Base-by-base conservation (phyloP, 1,140 invertebrate genomes). In the Procambarus virginalis region DNA sequence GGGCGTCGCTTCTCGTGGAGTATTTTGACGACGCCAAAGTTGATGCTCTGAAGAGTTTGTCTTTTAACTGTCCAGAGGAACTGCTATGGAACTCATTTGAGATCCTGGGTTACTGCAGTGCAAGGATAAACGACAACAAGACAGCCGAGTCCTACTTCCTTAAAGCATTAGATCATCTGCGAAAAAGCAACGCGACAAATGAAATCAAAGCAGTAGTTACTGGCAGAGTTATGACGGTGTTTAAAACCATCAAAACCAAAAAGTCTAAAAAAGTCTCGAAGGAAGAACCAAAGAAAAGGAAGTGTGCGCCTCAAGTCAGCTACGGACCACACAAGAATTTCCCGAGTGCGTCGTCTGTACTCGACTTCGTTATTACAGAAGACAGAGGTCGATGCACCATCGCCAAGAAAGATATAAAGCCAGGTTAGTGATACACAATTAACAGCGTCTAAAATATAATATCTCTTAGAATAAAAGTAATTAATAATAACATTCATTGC, bases 331-430 rank as follows among this genome's bases (percentile, higher is more conserved):
- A 92, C 75, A 70, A 84, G 70, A 55, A 14, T 68, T 86, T 92
- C 48, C 60, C 81, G 9, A 75, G 84, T 20, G 91, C 90, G 3
- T 90, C 84, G 6, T 75, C 84, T 22, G 91, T 89, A 2, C 68
- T 92, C 5, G 86, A 86, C 60, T 85, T 92, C 34, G 22, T 86
- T 34, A 70, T 84, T 46, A 86, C 81, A 17, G 75, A 86, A 17
- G 81, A 58, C 45, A 87, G 84, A 76, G 92, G 91, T 48, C 86
- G 92, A 14, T 84, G 78, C 14, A 82, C 89, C 76, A 76, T 92
- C 14, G 92, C 92, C 22, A 92, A 90, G 81, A 86, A 84, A 75
- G 87, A 91, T 70, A 92, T 92, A 49, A 90, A 83, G 45, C 79
- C 91, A n/a, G 92, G 92, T 87, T 46, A 84, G 91, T 73, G 14